These are phyloP conservation scores for Melanostigma gelatinosum DNA, from an alignment of 2,113 vertebrate genomes.

Conservation along the genomic window DNA sequence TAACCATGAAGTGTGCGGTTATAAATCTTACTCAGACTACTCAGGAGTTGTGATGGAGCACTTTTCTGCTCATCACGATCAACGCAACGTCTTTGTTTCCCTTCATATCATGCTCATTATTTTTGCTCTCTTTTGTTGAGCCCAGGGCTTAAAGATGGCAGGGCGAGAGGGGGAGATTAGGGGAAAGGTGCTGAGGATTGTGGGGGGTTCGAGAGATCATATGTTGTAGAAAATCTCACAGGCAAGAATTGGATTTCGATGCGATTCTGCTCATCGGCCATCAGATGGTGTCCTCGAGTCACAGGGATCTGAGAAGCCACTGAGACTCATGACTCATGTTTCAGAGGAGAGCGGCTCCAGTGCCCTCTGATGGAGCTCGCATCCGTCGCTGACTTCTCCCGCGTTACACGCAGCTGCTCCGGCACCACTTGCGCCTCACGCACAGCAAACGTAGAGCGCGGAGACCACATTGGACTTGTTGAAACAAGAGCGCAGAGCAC, in stretches of 20 bases:
- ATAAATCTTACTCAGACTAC: background rate
- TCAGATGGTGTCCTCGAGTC: slow-evolving; percentile 76
- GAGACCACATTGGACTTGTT: slow-evolving; percentile 75
- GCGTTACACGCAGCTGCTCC: slow-evolving; percentile 58
- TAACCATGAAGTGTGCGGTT: background rate
- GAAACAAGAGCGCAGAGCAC: slow-evolving; percentile 71
- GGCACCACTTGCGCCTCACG: slow-evolving; percentile 54
- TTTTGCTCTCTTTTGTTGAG: slow-evolving; percentile 60
- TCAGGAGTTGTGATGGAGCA: slow-evolving; percentile 4
- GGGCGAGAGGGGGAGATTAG: slow-evolving; percentile 68
- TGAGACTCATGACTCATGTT: slow-evolving; percentile 51
- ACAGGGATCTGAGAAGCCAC: background rate
- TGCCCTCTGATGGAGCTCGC: slow-evolving; percentile 30
- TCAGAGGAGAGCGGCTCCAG: slow-evolving; percentile 48
- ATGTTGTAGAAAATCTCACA: background rate
- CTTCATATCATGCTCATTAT: slow-evolving; percentile 67
- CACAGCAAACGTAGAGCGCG: slow-evolving; percentile 17
- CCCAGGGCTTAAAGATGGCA: slow-evolving; percentile 58
- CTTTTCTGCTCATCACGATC: slow-evolving; percentile 37
- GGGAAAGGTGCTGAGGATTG: slow-evolving; percentile 47
- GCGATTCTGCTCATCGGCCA: slow-evolving; percentile 47
- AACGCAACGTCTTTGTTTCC: slow-evolving; percentile 44
- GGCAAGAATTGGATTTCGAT: background rate
- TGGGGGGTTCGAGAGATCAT: slow-evolving; percentile 1
- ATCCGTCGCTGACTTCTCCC: slow-evolving; percentile 52